Evolutionary conservation across 2,113 vertebrate species (phyloP), one percentile per base, ranked within the genome.

Genomic region (Eulacestoma nigropectus): DNA sequence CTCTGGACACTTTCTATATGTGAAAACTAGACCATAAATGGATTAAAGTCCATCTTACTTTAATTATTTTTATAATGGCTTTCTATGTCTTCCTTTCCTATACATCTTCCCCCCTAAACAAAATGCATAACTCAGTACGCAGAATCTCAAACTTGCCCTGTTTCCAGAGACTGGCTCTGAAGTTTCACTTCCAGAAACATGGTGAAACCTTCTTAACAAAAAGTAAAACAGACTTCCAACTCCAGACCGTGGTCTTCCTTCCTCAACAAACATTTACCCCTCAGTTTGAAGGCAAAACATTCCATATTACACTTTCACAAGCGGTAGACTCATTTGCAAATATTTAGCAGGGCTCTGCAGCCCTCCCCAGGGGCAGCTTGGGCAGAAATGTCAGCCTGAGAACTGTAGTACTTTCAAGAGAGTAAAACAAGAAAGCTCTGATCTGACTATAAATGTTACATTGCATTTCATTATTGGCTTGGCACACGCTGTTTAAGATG

Each of bases 401-500:
- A 90, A 92, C 42, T 42, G 39, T 6, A 81, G 81, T 47, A 89
- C 76, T 92, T 95, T 44, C 56, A 77, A 53, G 80, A 81, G 52
- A 81, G 76, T 70, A 68, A 84, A 92, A 59, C 89, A 89, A 89
- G 76, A 94, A 49, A 78, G 68, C 64, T 87, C 92, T 88, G 94
- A 94, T 93, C 88, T 96, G 88, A 69, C 94, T 94, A 76, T 80
- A 95, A 83, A 86, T 70, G 94, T 60, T 83, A 84, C 50, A 35
- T 77, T 55, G 79, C 57, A 67, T 94, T 96, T 95, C 55, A 70
- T 95, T 92, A 88, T 53, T 77, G 75, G 75, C 81, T 92, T 94
- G 90, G 85, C 88, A 84, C 63, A 29, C 0, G 1, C 53, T 90
- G 5, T 4, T 33, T 44, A 10, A 49, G 59, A 69, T 1, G 49